Base-by-base conservation (phyloP, 2,797 vertebrate species). In the Notolabrus celidotus region DNA sequence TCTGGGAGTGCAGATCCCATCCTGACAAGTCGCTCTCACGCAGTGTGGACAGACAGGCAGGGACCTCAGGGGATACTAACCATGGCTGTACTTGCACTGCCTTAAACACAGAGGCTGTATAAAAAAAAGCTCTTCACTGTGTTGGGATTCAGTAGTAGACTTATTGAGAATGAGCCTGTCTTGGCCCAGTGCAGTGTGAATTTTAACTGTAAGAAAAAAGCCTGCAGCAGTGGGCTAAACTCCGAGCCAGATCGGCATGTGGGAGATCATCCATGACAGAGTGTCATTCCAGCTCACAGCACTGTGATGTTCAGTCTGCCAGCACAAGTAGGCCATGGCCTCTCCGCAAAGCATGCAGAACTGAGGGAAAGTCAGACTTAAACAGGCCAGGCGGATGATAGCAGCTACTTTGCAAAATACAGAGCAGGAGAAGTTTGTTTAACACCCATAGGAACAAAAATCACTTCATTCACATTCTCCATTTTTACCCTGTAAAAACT, bases 261-360 rank as follows among this genome's bases (percentile, higher is more conserved):
- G 86, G 88, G 83, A 86, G 81, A 90, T 93, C 90, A 92, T 86
- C 91, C 90, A 84, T 92, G 92, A 91, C 91, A 87, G 88, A 88
- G 86, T 92, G 90, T 93, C 91, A 91, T 91, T 91, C 87, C 87
- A 85, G 83, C 87, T 93, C 91, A 91, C 83, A 90, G 91, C 83
- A 55, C 92, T 88, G 90, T 83, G 88, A 88, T 89, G 85, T 85
- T 91, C 82, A 85, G 83, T 91, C 86, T 90, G 89, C 86, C 84
- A 79, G 84, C 89, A 87, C 89, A 93, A 93, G 82, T 91, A 90
- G 92, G 90, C 88, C 92, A 92, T 34, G 75, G 84, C 84, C 83
- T 67, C 77, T 74, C 85, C 54, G 71, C 74, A 85, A 78, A 71
- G 84, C 79, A 82, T 71, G 72, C 87, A 75, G 75, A 81, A 87